These are phyloP conservation scores for Cettia cetti DNA, from an alignment of 2,113 vertebrate species.

Conservation along the genomic window DNA sequence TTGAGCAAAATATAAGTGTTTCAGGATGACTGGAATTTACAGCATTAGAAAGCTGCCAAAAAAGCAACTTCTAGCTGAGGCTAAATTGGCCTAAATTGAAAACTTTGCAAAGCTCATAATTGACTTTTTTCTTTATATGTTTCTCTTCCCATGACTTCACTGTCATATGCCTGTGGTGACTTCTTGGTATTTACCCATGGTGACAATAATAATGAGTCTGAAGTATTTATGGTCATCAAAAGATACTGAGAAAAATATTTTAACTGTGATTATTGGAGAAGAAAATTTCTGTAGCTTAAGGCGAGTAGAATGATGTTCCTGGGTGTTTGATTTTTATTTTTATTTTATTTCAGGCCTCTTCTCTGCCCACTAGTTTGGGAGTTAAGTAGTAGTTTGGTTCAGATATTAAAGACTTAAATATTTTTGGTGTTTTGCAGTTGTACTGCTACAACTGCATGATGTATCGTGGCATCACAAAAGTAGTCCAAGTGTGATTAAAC, in stretches of 20 bases:
- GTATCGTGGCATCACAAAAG: background rate
- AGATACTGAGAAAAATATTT: background rate
- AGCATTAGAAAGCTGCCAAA: conserved; percentile 32
- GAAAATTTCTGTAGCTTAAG: background rate
- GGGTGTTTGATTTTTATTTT: background rate
- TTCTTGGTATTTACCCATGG: background rate
- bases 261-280: background rate
- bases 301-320: background rate
- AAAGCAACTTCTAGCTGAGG: conserved; percentile 24
- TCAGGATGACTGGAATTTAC: conserved; percentile 19
- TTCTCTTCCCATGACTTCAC: conserved; percentile 19
- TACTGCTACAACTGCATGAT: background rate
- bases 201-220: background rate
- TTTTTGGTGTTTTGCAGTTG: background rate
- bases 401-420: background rate
- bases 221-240: background rate
- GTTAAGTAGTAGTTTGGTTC: background rate
- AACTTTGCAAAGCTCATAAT: conserved; percentile 9
- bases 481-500: background rate
- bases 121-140: conserved; percentile 7
- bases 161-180: background rate
- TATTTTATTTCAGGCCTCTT: background rate
- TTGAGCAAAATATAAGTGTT: conserved; percentile 47
- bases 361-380: background rate
- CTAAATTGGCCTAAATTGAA: conserved; percentile 13